Evolutionary conservation across 2,113 vertebrate genomes (phyloP).

Genomic region (Paralichthys olivaceus): DNA sequence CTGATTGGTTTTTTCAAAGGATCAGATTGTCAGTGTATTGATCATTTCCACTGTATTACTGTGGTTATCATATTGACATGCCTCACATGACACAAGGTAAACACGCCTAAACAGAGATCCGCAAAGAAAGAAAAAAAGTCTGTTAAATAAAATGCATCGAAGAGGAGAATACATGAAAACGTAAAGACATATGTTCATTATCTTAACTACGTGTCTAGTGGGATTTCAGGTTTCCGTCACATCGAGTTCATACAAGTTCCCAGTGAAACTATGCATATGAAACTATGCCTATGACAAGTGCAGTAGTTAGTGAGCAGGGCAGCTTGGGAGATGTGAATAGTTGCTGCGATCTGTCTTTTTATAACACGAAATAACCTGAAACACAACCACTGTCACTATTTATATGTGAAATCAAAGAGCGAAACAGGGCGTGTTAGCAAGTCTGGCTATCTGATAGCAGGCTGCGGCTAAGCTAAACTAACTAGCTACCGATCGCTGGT

Average conservation of each 20-base stretch:
- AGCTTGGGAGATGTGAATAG: background rate
- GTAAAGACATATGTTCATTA: background rate
- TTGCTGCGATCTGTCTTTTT: too few species aligned
- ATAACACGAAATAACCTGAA: background rate
- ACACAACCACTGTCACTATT: background rate
- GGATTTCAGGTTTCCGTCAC: background rate
- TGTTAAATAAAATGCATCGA: too few species aligned
- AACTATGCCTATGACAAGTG: background rate
- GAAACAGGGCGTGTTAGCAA: conserved; percentile 70
- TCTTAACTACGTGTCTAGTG: background rate
- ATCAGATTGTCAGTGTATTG: too few species aligned
- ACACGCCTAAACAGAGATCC: too few species aligned
- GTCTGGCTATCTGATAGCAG: conserved; percentile 53
- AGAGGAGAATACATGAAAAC: too few species aligned
- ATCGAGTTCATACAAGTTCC: conserved; percentile 1
- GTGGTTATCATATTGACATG: too few species aligned
- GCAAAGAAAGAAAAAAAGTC: too few species aligned
- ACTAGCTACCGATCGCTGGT: conserved; percentile 43
- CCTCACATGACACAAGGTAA: too few species aligned
- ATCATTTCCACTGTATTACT: too few species aligned
- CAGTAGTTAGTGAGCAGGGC: conserved; percentile 6
- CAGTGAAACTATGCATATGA: background rate
- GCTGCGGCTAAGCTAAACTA: conserved; percentile 62
- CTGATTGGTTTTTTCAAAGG: too few species aligned
- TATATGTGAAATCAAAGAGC: background rate